Conservation (phyloP, 2,113 vertebrate species). For the Turdus rufiventris region DNA sequence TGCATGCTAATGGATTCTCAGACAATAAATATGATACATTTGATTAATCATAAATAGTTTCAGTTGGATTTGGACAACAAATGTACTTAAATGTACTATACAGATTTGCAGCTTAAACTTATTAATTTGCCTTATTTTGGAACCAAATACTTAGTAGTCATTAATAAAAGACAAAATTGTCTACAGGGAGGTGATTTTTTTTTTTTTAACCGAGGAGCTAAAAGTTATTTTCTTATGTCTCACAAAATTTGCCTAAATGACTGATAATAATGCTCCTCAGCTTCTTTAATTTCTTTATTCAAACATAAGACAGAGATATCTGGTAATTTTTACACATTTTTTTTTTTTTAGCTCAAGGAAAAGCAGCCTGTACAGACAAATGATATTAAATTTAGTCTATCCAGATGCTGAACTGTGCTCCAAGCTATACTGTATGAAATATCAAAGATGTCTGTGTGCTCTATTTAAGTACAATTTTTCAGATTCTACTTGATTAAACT, state of each 20-base stretch:
- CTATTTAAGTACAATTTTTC: neutral
- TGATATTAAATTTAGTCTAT: neutral
- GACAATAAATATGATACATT: neutral
- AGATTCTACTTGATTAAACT: neutral
- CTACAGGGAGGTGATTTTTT: neutral
- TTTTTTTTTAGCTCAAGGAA: neutral
- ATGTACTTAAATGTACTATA: neutral
- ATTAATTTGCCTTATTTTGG: neutral
- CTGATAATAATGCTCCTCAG: neutral
- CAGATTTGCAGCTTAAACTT: neutral
- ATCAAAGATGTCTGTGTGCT: neutral
- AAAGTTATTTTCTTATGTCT: neutral
- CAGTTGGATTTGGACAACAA: neutral
- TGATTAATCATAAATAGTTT: neutral
- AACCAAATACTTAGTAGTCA: neutral
- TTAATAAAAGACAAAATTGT: neutral
- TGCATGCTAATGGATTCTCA: neutral
- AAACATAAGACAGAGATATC: neutral
- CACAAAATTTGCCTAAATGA: neutral
- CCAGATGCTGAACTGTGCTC: neutral
- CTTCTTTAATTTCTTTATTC: neutral
- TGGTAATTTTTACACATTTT: neutral
- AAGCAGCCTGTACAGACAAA: neutral
- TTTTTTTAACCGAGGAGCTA: neutral
- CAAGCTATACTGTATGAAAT: neutral